Conservation (phyloP, 2,113 vertebrate species). For the Dipodomys ordii region DNA sequence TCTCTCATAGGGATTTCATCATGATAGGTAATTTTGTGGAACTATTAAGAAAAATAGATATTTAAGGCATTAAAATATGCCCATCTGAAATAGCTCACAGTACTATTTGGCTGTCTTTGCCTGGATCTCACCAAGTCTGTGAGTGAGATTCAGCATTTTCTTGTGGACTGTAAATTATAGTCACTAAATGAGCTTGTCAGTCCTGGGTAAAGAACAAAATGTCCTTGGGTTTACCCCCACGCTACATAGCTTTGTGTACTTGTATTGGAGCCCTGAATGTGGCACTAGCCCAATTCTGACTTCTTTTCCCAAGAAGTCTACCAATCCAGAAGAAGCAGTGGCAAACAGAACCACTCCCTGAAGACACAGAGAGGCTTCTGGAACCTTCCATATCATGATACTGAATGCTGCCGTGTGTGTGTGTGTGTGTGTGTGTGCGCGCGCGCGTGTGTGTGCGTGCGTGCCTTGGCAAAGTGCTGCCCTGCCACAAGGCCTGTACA, state of each 20-base stretch:
- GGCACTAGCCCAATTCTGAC: not conserved
- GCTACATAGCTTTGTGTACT: not conserved
- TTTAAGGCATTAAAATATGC: conserved; percentile 59
- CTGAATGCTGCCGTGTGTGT: rapidly evolving
- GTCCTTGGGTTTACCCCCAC: conserved; percentile 56
- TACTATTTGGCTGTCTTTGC: conserved; percentile 71
- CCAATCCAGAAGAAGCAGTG: not conserved
- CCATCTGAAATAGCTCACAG: conserved; percentile 64
- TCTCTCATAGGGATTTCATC: not conserved
- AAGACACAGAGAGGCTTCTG: not conserved
- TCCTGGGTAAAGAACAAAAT: conserved; percentile 59
- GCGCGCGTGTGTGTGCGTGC: too few relatives aligned
- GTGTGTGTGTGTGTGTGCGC: too few relatives aligned
- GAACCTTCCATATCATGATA: not conserved
- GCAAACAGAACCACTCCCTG: not conserved
- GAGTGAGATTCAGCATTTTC: conserved; percentile 83
- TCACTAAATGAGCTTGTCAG: conserved; percentile 65
- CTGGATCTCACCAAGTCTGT: conserved; percentile 66
- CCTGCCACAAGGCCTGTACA: not conserved
- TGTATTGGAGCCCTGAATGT: not conserved
- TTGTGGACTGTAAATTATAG: conserved; percentile 66
- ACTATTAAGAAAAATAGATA: conserved; percentile 55
- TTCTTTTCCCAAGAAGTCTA: not conserved
- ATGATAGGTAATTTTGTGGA: conserved; percentile 10
- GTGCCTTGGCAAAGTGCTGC: not conserved